A percentile compares a stretch with the other conserved stretches of the same genome.
Evolutionary conservation across 1,140 invertebrate species (phyloP).

Genomic region (Contarinia nasturtii): DNA sequence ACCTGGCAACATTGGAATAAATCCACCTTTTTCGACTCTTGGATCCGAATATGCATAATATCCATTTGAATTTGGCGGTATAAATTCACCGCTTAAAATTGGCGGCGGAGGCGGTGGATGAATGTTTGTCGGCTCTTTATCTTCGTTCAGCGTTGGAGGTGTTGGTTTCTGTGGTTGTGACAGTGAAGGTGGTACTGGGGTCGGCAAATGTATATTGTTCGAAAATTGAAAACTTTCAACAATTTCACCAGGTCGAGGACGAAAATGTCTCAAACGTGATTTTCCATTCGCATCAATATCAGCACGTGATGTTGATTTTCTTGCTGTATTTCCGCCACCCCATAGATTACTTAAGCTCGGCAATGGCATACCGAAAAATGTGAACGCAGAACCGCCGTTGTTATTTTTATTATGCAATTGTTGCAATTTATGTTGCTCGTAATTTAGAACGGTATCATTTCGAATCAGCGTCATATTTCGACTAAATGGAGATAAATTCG

Average conservation of each 20-base stretch:
- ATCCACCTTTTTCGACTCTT: conserved; percentile 48
- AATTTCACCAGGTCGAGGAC: too few species aligned
- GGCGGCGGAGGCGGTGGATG: conserved; percentile 2
- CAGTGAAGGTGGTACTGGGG: conserved; percentile 3
- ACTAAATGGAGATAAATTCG: conserved; percentile 2
- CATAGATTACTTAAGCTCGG: conserved; percentile 46
- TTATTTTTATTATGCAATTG: conserved; percentile 15
- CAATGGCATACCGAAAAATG: conserved; percentile 66
- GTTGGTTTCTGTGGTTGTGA: conserved; percentile 5
- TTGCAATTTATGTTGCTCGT: conserved; percentile 29
- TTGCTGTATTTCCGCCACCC: conserved; percentile 26
- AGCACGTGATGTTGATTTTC: neutral
- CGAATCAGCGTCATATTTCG: conserved; percentile 32
- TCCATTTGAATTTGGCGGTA: conserved; percentile 5
- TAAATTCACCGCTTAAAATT: conserved; percentile 12
- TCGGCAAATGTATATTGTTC: too few species aligned
- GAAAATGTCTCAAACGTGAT: conserved; percentile 8
- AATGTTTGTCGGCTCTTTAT: conserved; percentile 4
- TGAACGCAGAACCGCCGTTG: conserved; percentile 36
- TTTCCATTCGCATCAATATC: conserved; percentile 14
- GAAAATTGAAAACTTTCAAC: too few species aligned
- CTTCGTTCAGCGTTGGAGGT: neutral
- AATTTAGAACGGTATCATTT: conserved; percentile 37
- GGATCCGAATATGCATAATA: conserved; percentile 29
- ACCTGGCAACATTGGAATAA: conserved; percentile 45